phyloP scores from a whole-genome alignment of 1,140 invertebrate species.

The Scaptodrosophila lebanonensis region DNA sequence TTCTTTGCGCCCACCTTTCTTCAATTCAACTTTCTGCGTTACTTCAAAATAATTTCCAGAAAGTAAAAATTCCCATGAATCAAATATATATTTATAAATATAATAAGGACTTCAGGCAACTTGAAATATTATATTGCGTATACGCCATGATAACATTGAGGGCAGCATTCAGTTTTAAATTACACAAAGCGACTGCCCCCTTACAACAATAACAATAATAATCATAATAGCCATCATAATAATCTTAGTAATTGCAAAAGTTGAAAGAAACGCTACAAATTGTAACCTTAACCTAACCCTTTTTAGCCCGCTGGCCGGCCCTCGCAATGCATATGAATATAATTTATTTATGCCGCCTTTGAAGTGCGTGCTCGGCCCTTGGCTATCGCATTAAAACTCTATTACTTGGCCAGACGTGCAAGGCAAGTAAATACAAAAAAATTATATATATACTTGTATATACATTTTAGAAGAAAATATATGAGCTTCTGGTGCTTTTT shows the following conservation, averaged over 20 bases:
- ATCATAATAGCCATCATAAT: slow-evolving; percentile 27
- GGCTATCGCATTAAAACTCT: slow-evolving; percentile 55
- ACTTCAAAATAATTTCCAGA: too few relatives aligned
- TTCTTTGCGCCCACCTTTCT: too few relatives aligned
- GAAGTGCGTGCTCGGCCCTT: slow-evolving; percentile 13
- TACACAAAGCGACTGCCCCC: neutral
- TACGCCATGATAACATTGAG: too few relatives aligned
- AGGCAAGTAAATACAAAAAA: slow-evolving; percentile 38
- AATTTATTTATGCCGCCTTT: slow-evolving; percentile 61
- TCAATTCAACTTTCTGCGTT: too few relatives aligned
- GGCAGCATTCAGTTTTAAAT: slow-evolving; percentile 21
- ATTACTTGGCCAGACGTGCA: slow-evolving; percentile 55
- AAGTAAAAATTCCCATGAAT: too few relatives aligned
- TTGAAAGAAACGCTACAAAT: slow-evolving; percentile 38
- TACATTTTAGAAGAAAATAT: too few relatives aligned
- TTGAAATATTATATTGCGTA: too few relatives aligned
- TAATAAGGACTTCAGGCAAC: too few relatives aligned
- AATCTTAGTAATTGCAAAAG: slow-evolving; percentile 53
- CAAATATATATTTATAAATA: too few relatives aligned
- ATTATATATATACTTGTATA: slow-evolving; percentile 16
- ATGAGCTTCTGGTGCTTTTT: too few relatives aligned
- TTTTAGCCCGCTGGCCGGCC: slow-evolving; percentile 8
- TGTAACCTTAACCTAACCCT: slow-evolving; percentile 43
- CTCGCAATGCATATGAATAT: slow-evolving; percentile 11
- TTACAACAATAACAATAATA: slow-evolving; percentile 2